A percentile compares a stretch with the other conserved stretches of the same genome.
Conservation (phyloP, 2,797 vertebrate genomes). For the Eurystomus glaucurus region DNA sequence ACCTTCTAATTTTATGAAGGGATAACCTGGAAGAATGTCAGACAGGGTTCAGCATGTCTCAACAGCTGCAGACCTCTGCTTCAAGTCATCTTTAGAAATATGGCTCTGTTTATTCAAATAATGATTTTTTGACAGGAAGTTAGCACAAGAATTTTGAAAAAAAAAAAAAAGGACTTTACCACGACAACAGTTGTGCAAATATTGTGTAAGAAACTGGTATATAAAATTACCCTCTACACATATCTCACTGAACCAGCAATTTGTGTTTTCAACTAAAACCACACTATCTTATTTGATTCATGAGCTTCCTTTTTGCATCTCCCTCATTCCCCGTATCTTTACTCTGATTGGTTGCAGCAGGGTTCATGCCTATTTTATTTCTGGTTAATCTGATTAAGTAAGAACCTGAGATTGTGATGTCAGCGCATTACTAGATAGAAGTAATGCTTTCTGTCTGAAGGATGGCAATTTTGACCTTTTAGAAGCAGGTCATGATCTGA, state of each 20-base stretch:
- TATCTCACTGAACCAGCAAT: not conserved
- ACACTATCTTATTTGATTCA: not conserved
- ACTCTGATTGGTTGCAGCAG: not conserved
- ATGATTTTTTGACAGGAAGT: not conserved
- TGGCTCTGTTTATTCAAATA: not conserved
- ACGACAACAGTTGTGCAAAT: not conserved
- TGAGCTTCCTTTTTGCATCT: not conserved
- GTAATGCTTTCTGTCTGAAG: not conserved
- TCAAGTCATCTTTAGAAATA: not conserved
- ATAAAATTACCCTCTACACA: not conserved
- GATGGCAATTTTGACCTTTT: not conserved
- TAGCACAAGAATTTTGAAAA: not conserved
- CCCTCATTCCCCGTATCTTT: not conserved
- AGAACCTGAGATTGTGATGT: conserved; percentile 50
- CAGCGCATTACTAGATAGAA: conserved; percentile 2
- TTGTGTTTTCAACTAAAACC: not conserved
- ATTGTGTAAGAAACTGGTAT: not conserved
- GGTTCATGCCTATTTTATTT: conserved; percentile 26
- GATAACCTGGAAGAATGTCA: not conserved
- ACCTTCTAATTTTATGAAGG: not conserved
- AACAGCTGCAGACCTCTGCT: not conserved
- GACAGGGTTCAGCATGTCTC: not conserved
- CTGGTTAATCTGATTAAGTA: conserved; percentile 52
- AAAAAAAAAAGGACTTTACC: not conserved
- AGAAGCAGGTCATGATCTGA: conserved; percentile 1